Percentiles rank a stretch among this genome's conserved stretches.
These are phyloP conservation scores for Diorhabda elongata DNA, from an alignment of 1,140 invertebrate genomes.

Conservation along the genomic window DNA sequence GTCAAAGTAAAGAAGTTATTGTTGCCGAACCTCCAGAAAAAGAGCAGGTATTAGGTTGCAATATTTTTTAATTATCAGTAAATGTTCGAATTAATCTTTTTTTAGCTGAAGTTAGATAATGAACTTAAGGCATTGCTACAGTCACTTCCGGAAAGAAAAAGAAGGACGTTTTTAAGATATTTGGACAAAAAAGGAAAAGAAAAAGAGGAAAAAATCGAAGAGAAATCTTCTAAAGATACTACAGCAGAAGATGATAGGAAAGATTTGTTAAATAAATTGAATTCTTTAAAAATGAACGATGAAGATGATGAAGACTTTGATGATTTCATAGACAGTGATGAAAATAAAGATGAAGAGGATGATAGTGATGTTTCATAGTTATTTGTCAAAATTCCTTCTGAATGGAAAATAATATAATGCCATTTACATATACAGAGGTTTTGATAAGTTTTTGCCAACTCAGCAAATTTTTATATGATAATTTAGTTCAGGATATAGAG, in stretches of 20 bases:
- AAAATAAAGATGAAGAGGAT: constrained; percentile 16
- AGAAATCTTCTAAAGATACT: neutral
- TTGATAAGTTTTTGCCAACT: too few species aligned
- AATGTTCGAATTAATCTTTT: neutral
- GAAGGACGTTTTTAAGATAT: constrained; percentile 59
- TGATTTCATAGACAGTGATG: constrained; percentile 30
- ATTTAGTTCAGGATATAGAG: too few species aligned
- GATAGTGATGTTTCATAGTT: constrained; percentile 5
- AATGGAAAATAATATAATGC: too few species aligned
- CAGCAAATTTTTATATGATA: too few species aligned
- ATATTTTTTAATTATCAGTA: neutral
- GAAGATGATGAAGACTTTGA: constrained; percentile 37
- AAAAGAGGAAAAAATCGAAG: constrained; percentile 18
- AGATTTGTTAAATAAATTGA: constrained; percentile 47
- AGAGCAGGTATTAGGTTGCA: constrained; percentile 43
- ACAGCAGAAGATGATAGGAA: constrained; percentile 30
- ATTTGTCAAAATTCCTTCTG: too few species aligned
- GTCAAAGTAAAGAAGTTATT: constrained; percentile 52
- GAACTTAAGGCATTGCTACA: constrained; percentile 59
- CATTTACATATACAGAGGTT: too few species aligned
- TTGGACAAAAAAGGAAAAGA: constrained; percentile 47
- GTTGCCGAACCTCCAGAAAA: constrained; percentile 44
- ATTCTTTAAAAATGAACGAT: constrained; percentile 43
- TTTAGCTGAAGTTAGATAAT: constrained; percentile 50
- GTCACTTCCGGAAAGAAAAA: constrained; percentile 59